Evolutionary conservation across 2,797 vertebrate genomes (phyloP).

Genomic region (Garrulus glandarius): DNA sequence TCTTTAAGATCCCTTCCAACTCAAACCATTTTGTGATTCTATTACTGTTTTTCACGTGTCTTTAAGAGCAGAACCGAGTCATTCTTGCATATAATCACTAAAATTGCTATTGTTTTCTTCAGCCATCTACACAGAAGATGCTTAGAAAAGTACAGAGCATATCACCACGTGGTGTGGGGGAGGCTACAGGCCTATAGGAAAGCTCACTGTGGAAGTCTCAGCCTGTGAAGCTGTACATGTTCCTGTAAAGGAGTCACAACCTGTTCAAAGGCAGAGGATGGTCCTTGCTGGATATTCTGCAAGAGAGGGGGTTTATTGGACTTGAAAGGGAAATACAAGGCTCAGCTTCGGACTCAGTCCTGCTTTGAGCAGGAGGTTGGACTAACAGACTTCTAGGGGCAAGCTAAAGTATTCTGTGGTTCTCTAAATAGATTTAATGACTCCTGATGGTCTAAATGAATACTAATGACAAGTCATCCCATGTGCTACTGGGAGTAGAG

Average conservation of each 20-base stretch:
- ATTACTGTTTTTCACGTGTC: not conserved
- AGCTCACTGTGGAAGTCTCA: not conserved
- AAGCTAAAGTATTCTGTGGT: not conserved
- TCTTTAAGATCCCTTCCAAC: not conserved
- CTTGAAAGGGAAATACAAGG: not conserved
- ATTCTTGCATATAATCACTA: not conserved
- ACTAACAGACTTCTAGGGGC: not conserved
- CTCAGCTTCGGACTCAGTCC: not conserved
- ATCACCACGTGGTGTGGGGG: too few relatives aligned
- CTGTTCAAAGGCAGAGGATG: not conserved
- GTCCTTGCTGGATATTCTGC: not conserved
- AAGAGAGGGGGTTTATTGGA: not conserved
- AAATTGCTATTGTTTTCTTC: not conserved
- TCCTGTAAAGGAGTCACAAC: not conserved
- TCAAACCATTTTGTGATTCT: not conserved
- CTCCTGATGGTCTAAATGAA: not conserved
- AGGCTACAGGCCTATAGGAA: not conserved
- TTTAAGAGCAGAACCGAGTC: not conserved
- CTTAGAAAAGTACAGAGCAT: not conserved
- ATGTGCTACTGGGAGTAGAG: not conserved
- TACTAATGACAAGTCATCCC: not conserved
- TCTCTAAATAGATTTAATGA: not conserved
- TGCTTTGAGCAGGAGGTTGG: not conserved
- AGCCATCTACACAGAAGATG: rapidly evolving
- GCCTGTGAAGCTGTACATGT: not conserved